Percentiles rank a stretch among this genome's conserved stretches.
phyloP scores from a whole-genome alignment of 2,113 vertebrate species.

The Apteryx owenii region DNA sequence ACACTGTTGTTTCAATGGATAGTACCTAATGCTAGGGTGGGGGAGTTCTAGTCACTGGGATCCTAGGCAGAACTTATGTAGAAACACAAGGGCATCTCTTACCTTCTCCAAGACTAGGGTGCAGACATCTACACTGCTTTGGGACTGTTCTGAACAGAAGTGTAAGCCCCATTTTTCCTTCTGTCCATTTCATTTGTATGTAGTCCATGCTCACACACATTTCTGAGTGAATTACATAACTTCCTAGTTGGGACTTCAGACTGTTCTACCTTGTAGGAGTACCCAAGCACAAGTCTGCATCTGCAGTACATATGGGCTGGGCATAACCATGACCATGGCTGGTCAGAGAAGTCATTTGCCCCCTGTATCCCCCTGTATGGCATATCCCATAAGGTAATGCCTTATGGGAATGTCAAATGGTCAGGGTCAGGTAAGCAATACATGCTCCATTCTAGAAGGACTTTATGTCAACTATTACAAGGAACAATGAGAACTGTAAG shows the following conservation, averaged over 20 bases:
- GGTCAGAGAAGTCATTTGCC: neutral
- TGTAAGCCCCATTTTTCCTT: neutral
- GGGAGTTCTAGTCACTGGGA: rapidly evolving
- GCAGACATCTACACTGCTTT: neutral
- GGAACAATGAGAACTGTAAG: neutral
- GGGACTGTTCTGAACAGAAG: neutral
- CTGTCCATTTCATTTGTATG: neutral
- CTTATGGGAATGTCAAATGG: neutral
- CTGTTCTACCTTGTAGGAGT: neutral
- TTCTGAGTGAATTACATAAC: neutral
- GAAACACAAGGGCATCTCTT: neutral
- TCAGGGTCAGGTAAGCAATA: neutral
- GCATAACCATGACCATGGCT: neutral
- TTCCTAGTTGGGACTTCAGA: neutral
- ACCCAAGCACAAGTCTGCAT: neutral
- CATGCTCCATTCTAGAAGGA: rapidly evolving
- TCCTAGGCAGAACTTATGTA: neutral
- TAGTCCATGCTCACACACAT: neutral
- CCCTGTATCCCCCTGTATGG: neutral
- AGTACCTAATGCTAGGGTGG: neutral
- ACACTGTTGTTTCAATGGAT: neutral
- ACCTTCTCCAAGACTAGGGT: neutral
- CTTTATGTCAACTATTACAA: neutral
- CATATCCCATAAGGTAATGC: neutral
- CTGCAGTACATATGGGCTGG: neutral